Evolutionary conservation across 2,113 vertebrate species (phyloP).

Genomic region (Columbina picui): DNA sequence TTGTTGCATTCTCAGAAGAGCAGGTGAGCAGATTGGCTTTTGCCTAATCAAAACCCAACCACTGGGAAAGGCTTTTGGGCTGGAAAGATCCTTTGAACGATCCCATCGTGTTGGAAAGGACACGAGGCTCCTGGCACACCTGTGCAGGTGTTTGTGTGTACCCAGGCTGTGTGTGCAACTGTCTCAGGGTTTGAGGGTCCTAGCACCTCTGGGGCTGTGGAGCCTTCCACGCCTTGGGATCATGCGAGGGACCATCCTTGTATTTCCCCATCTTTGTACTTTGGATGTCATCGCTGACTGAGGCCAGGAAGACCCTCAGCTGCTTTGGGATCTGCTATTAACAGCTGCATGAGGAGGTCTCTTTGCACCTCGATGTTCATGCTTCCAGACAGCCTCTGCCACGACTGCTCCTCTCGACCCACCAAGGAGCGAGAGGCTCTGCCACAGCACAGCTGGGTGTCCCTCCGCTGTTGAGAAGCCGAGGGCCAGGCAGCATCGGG

Average conservation of each 20-base stretch:
- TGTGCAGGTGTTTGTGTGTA: accelerated
- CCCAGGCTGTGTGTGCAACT: background rate
- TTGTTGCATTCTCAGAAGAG: background rate
- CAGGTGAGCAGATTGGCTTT: accelerated
- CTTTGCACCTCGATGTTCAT: background rate
- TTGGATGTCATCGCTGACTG: background rate
- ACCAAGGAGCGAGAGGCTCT: background rate
- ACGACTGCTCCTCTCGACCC: background rate
- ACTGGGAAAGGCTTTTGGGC: background rate
- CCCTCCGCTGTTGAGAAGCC: background rate
- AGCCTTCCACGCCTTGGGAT: background rate
- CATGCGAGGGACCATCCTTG: background rate
- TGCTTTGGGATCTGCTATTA: background rate
- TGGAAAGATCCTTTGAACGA: background rate
- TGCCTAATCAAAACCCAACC: background rate
- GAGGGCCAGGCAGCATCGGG: background rate
- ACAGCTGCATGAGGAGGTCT: background rate
- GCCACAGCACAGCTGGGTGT: background rate
- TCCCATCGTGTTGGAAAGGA: background rate
- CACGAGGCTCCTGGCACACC: background rate
- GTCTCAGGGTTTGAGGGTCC: background rate
- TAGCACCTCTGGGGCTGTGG: background rate
- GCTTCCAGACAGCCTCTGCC: background rate
- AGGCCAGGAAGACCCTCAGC: background rate
- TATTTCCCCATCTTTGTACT: background rate